phyloP scores from a whole-genome alignment of 2,113 vertebrate species.

The Syrmaticus mikado region DNA sequence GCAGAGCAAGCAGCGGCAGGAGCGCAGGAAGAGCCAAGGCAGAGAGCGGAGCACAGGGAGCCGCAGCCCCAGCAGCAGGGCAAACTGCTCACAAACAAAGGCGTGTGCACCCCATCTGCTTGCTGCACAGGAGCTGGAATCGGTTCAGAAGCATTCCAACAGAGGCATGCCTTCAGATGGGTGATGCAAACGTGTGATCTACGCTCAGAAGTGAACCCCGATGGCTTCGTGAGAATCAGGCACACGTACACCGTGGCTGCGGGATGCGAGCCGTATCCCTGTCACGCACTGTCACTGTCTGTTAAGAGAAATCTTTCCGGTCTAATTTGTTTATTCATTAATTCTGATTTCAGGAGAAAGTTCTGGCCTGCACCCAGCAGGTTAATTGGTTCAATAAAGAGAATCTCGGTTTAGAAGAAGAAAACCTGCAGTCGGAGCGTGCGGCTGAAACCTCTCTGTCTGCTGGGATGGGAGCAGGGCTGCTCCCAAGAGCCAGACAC shows the following conservation, averaged over 20 bases:
- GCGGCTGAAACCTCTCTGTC: background rate
- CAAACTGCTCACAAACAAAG: constrained; percentile 65
- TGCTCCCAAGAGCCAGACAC: background rate
- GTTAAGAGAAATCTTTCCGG: background rate
- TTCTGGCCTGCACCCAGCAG: constrained; percentile 56
- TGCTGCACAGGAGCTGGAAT: constrained; percentile 49
- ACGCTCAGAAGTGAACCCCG: background rate
- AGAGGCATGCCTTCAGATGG: constrained; percentile 10
- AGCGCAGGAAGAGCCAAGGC: constrained; percentile 45
- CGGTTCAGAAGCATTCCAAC: constrained; percentile 48
- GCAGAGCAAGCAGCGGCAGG: constrained; percentile 47
- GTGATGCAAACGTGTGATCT: background rate
- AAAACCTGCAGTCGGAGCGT: background rate
- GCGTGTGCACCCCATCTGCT: constrained; percentile 67
- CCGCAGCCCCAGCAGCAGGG: constrained; percentile 1
- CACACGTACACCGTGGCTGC: rapidly evolving
- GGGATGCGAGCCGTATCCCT: rapidly evolving
- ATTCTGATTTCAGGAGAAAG: constrained; percentile 63
- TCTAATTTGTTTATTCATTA: constrained; percentile 50
- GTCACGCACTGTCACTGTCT: background rate
- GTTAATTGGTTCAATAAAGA: constrained; percentile 68
- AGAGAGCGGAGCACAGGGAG: constrained; percentile 19
- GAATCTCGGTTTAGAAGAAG: background rate
- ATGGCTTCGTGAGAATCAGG: rapidly evolving
- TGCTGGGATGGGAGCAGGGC: background rate